Evolutionary conservation across 1,140 invertebrate species (phyloP).

Genomic region (Solen grandis): DNA sequence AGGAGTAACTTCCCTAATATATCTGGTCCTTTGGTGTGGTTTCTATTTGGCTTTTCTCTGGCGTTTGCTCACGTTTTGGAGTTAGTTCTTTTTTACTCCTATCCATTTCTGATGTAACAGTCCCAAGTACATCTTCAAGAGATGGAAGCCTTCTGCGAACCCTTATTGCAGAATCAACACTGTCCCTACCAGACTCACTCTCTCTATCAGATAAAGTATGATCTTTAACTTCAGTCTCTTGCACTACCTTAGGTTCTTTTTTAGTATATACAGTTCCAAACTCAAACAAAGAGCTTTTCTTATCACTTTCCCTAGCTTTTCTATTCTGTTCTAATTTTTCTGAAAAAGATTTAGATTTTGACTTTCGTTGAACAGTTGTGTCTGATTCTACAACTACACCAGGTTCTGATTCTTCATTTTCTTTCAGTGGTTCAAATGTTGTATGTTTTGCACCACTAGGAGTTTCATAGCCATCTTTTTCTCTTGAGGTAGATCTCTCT

Average conservation of each 20-base stretch:
- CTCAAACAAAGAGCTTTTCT: constrained; percentile 43
- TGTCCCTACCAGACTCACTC: constrained; percentile 24
- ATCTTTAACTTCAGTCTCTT: background rate
- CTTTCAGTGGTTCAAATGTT: background rate
- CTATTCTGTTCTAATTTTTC: background rate
- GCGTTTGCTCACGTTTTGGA: background rate
- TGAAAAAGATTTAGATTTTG: background rate
- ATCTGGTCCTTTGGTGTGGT: background rate
- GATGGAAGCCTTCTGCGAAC: constrained; percentile 43
- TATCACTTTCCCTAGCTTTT: constrained; percentile 14
- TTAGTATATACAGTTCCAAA: constrained; percentile 52
- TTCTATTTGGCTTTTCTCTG: background rate
- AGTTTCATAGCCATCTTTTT: background rate
- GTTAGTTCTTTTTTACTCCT: background rate
- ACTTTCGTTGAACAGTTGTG: background rate
- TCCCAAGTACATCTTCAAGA: constrained; percentile 48
- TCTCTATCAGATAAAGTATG: constrained; percentile 14
- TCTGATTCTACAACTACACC: background rate
- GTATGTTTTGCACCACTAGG: background rate
- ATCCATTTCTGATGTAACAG: background rate
- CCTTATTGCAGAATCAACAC: constrained; percentile 27
- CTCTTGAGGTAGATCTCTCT: background rate
- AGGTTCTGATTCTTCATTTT: constrained; percentile 9
- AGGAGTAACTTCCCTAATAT: too few species aligned
- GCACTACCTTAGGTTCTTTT: constrained; percentile 32